Conservation (phyloP, 2,797 vertebrate species). For the Perodicticus potto region DNA sequence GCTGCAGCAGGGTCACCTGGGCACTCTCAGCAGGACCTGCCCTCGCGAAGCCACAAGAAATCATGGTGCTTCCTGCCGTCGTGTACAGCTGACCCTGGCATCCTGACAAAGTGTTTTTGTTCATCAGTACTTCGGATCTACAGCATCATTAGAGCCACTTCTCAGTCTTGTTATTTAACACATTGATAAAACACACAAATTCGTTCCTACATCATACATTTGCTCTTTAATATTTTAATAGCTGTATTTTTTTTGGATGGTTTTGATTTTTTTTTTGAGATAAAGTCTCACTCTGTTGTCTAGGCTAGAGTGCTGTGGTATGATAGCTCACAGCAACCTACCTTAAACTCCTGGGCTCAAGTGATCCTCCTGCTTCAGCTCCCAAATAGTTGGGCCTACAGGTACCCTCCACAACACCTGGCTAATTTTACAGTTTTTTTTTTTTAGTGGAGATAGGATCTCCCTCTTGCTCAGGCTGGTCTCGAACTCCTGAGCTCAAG, state of each 20-base stretch:
- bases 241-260: neutral
- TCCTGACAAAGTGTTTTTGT: neutral
- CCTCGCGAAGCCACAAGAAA: neutral
- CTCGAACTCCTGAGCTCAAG: too few relatives aligned
- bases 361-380: too few relatives aligned
- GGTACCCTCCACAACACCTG: too few relatives aligned
- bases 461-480: too few relatives aligned
- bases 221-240: neutral
- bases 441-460: too few relatives aligned
- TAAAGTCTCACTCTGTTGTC: too few relatives aligned
- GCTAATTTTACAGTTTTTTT: too few relatives aligned
- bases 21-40: neutral
- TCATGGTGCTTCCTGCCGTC: neutral
- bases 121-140: neutral
- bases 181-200: fast-evolving
- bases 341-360: too few relatives aligned
- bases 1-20: fast-evolving
- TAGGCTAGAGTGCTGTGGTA: too few relatives aligned
- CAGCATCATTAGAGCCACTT: neutral
- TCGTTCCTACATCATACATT: neutral
- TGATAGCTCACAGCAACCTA: too few relatives aligned
- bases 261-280: too few relatives aligned
- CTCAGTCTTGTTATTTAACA: fast-evolving
- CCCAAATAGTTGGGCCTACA: too few relatives aligned
- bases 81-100: neutral